Percentiles rank a stretch among this genome's conserved stretches.
These are phyloP conservation scores for Drosophila kurseongensis DNA, from an alignment of 1,140 invertebrate species.

Conservation along the genomic window DNA sequence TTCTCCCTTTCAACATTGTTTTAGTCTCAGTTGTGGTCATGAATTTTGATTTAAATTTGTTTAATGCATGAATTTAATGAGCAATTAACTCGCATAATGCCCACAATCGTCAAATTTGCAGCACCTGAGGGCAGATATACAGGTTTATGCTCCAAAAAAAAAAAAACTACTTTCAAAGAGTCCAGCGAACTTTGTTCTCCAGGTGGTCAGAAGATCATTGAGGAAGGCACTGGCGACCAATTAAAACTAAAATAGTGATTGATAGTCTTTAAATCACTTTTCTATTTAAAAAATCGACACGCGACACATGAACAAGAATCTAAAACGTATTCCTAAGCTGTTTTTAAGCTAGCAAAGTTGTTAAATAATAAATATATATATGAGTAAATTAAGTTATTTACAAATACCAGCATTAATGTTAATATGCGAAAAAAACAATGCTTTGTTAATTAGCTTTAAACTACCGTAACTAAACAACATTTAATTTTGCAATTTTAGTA, in stretches of 20 bases:
- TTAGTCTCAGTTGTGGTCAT: neutral
- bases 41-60: slow-evolving; percentile 34
- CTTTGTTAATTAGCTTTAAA: no score
- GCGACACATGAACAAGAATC: neutral
- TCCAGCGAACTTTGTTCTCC: slow-evolving; percentile 33
- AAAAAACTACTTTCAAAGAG: slow-evolving; percentile 38
- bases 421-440: neutral
- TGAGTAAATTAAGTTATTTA: neutral
- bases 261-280: slow-evolving; percentile 14
- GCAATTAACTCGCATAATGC: slow-evolving; percentile 54
- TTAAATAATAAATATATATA: neutral
- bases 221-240: neutral
- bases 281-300: neutral
- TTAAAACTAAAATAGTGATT: slow-evolving; percentile 6
- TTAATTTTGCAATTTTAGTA: no score
- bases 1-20: slow-evolving; percentile 10
- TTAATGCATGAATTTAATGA: slow-evolving; percentile 53
- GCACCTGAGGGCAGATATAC: slow-evolving; percentile 13
- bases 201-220: slow-evolving; percentile 10
- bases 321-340: neutral
- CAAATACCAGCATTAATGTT: neutral
- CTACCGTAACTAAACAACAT: no score
- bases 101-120: slow-evolving; percentile 22
- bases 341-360: neutral
- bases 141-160: slow-evolving; percentile 17